A percentile compares a stretch with the other conserved stretches of the same genome.
Conservation (phyloP, 1,140 invertebrate species). For the Cardiocondyla obscurior region DNA sequence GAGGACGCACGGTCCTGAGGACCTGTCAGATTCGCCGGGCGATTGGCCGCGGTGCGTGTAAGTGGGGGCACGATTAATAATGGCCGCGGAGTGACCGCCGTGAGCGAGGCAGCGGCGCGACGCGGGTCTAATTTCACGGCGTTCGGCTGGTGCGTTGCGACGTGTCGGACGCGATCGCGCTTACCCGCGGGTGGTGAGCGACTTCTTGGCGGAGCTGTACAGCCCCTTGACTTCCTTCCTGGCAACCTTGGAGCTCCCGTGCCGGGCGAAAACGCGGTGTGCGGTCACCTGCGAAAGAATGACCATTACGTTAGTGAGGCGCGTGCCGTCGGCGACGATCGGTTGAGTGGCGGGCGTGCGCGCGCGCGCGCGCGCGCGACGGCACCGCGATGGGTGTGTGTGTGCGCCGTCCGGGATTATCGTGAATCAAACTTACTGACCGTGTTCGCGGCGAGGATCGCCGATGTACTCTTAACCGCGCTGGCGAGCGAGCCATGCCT, state of each 20-base stretch:
- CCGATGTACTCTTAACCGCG: slow-evolving; percentile 51
- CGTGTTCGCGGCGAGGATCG: slow-evolving; percentile 59
- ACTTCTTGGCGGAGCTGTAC: not conserved
- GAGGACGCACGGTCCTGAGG: slow-evolving; percentile 49
- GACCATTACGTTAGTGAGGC: slow-evolving; percentile 48
- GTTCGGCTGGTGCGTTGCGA: not conserved
- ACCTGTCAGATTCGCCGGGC: slow-evolving; percentile 63
- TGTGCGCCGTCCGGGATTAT: slow-evolving; percentile 15
- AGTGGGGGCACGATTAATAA: slow-evolving; percentile 74
- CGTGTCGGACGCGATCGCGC: not conserved
- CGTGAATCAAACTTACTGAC: slow-evolving; percentile 71
- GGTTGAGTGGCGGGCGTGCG: not conserved
- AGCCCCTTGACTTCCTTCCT: not conserved
- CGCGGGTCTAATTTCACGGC: slow-evolving; percentile 59
- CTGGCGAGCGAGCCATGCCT: slow-evolving; percentile 83
- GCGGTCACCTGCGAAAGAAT: slow-evolving; percentile 51
- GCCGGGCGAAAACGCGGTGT: slow-evolving; percentile 53
- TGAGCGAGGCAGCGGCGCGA: slow-evolving; percentile 68
- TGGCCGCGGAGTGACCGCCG: slow-evolving; percentile 76
- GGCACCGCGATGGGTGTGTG: slow-evolving; percentile 6
- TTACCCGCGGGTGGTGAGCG: slow-evolving; percentile 60
- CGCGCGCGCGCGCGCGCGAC: too few relatives aligned
- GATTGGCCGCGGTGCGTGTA: slow-evolving; percentile 56
- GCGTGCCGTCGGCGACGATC: too few relatives aligned
- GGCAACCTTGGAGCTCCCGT: slow-evolving; percentile 38